Conservation (phyloP, 2,797 vertebrate genomes). For the Halcyon smyrnensis region DNA sequence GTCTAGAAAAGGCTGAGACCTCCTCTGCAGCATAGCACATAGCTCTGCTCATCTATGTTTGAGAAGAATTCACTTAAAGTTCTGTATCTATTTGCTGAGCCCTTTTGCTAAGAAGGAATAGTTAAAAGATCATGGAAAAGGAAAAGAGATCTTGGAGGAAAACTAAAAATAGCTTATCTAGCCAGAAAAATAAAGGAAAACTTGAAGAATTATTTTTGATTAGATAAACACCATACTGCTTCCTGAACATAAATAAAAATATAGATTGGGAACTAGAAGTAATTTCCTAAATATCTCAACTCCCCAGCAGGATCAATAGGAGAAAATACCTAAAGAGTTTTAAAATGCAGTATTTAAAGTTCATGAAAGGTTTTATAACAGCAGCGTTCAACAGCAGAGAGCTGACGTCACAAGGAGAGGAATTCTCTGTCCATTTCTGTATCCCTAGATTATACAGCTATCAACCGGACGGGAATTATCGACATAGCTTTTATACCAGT, state of each 20-base stretch:
- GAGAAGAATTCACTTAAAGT: neutral
- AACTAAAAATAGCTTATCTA: neutral
- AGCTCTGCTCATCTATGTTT: neutral
- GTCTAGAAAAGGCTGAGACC: neutral
- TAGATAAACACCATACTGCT: neutral
- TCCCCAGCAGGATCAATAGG: neutral
- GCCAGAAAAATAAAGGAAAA: neutral
- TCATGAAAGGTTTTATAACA: neutral
- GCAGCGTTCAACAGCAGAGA: neutral
- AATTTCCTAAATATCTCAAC: neutral
- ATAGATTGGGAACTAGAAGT: neutral
- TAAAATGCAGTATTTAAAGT: neutral
- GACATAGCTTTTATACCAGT: neutral
- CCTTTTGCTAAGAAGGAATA: neutral
- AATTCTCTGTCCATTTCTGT: neutral
- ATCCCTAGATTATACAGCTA: neutral
- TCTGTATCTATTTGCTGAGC: neutral
- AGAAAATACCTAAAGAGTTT: neutral
- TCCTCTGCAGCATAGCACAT: neutral
- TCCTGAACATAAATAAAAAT: neutral
- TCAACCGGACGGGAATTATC: neutral
- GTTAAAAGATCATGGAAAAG: neutral
- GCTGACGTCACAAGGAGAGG: neutral
- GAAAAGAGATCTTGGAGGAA: neutral
- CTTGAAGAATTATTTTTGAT: neutral